A percentile compares a stretch with the other conserved stretches of the same genome.
Evolutionary conservation across 2,113 vertebrate genomes (phyloP).

Genomic region (Desmodus rotundus): DNA sequence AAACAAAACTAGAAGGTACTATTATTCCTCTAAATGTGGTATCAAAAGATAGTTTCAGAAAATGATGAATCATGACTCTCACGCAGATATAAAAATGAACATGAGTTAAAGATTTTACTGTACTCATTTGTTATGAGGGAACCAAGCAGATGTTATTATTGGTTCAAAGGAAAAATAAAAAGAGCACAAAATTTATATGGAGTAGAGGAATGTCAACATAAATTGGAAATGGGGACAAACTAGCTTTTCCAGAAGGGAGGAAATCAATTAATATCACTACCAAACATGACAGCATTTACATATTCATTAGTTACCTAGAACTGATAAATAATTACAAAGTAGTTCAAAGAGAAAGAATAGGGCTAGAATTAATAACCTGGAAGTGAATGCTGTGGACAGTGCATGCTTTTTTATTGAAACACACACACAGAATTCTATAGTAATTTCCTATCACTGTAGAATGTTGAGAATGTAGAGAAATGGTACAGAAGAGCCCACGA

Average conservation of each 20-base stretch:
- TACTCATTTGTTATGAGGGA: not conserved
- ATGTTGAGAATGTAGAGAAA: not conserved
- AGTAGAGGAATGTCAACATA: not conserved
- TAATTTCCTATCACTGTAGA: not conserved
- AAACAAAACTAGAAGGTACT: not conserved
- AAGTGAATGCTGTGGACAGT: not conserved
- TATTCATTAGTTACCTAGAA: not conserved
- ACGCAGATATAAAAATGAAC: not conserved
- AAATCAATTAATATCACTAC: not conserved
- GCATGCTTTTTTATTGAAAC: not conserved
- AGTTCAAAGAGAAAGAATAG: not conserved
- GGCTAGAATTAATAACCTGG: not conserved
- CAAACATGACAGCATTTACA: not conserved
- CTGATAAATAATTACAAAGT: not conserved
- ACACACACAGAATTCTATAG: not conserved
- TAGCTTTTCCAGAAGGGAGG: not conserved
- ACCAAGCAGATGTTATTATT: not conserved
- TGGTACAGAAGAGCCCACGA: not conserved
- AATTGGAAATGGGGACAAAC: not conserved
- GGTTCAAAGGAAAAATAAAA: slow-evolving; percentile 24
- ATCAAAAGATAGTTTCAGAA: not conserved
- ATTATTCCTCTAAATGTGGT: not conserved
- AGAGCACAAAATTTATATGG: not conserved
- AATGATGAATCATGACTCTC: not conserved
- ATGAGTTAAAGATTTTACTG: not conserved